Evolutionary conservation across 2,113 vertebrate genomes (phyloP).

Genomic region (Halcyon senegalensis): DNA sequence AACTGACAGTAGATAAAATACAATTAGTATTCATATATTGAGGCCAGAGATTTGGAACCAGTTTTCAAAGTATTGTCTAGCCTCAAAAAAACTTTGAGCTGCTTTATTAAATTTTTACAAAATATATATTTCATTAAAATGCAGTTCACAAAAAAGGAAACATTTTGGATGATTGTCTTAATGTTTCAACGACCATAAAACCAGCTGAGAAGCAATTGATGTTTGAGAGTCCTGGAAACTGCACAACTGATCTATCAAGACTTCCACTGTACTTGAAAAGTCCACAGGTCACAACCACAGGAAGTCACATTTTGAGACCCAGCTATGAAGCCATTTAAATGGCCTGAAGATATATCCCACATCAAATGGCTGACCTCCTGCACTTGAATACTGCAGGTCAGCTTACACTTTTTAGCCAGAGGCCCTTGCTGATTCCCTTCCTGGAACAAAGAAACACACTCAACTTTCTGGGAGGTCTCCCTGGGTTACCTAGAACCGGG

Average conservation of each 20-base stretch:
- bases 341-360: conserved; percentile 65
- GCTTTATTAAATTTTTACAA: conserved; percentile 19
- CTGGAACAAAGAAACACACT: conserved; percentile 69
- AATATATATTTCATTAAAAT: conserved; percentile 29
- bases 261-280: conserved; percentile 60
- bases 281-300: conserved; percentile 60
- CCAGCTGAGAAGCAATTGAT: conserved; percentile 9
- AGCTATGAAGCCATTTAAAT: conserved; percentile 51
- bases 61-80: conserved; percentile 64
- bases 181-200: conserved; percentile 29
- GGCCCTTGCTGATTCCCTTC: conserved; percentile 60
- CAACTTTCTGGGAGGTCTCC: conserved; percentile 61
- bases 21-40: conserved; percentile 66
- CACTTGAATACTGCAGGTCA: conserved; percentile 63
- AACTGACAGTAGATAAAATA: conserved; percentile 58
- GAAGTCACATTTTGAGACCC: conserved; percentile 60
- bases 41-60: conserved; percentile 51
- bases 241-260: conserved; percentile 45
- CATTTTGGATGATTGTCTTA: conserved; percentile 40
- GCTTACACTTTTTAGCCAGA: conserved; percentile 69
- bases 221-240: conserved; percentile 26
- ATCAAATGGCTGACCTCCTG: conserved; percentile 70
- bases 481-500: conserved; percentile 67
- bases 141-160: not conserved
- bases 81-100: conserved; percentile 39